A percentile compares a stretch with the other conserved stretches of the same genome.
phyloP scores from a whole-genome alignment of 1,140 invertebrate genomes.

The Caerostris extrusa region DNA sequence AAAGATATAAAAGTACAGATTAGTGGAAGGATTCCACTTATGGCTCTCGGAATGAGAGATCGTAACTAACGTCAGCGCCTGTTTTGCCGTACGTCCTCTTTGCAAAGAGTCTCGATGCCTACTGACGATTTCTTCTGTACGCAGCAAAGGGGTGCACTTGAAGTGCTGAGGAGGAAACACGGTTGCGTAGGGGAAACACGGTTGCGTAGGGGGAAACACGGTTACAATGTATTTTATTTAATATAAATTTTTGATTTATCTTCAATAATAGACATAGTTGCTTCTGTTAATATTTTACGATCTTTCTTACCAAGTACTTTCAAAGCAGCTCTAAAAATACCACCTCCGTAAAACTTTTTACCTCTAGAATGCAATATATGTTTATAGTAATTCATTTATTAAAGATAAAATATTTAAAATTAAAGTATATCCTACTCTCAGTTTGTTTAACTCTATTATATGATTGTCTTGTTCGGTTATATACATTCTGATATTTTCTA shows the following conservation, averaged over 20 bases:
- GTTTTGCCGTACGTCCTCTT: no score
- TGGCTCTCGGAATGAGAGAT: no score
- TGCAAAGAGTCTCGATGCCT: no score
- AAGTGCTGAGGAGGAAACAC: no score
- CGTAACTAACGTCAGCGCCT: no score
- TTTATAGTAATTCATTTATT: conserved; percentile 56
- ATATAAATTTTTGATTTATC: not conserved
- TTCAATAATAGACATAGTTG: not conserved
- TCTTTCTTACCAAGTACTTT: not conserved
- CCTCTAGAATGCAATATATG: not conserved
- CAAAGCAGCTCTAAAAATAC: not conserved
- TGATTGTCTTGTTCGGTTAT: not conserved
- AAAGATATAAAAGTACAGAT: no score
- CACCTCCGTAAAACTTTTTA: conserved; percentile 16
- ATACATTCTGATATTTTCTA: not conserved
- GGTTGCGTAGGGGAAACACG: no score
- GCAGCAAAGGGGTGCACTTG: no score
- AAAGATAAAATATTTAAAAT: not conserved
- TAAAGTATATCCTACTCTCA: not conserved
- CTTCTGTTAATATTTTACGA: not conserved
- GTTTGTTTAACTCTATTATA: not conserved
- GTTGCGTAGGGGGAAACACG: no score
- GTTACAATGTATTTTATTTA: conserved; percentile 14
- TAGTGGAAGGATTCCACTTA: no score
- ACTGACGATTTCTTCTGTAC: no score